Base-by-base conservation (phyloP, 2,888 invertebrate genomes). In the Pelosia muscerda region DNA sequence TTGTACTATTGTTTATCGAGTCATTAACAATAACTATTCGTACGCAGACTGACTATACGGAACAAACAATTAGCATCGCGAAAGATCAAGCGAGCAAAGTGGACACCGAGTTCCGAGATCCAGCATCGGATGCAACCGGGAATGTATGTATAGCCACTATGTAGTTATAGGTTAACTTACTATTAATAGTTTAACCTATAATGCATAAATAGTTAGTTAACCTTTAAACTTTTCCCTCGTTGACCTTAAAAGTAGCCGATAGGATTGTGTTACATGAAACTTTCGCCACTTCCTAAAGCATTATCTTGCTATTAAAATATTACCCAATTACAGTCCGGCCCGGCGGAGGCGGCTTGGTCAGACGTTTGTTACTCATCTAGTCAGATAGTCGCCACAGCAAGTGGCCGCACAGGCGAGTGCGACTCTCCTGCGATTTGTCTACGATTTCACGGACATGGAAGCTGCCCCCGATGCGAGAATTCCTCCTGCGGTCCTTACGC, bases 1-100 rank as follows among this genome's bases (percentile, higher is more conserved):
- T 65, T 58, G 23, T 49, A 22, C 19, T 26, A 28, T 61, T 66
- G 25, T 61, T 42, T 26, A 38, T 31, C 10, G 42, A 38, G 42
- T 31, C 42, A 66, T 49, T 66, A 60, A 13, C 25, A 49, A 49
- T 49, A 49, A 49, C n/a, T 49, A 8, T 8, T 49, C 2, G 5
- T n/a, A n/a, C 2, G n/a, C n/a, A 49, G n/a, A n/a, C 19, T 22
- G n/a, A 13, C 28, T 31, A 11, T 31, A 57, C 4, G 3, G 42
- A 42, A 42, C 19, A 19, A 42, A 42, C 15, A 42, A 42, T 2
- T 19, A 19, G 19, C 19, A 42, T 19, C 19, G 42, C 42, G 6
- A 19, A 42, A 8, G 49, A 9, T 4, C 4, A 2, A 19, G 13
- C 13, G 13, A 15, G 4, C n/a, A 49, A 9, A 49, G 9, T 2